Evolutionary conservation across 1,140 invertebrate species (phyloP).

Genomic region (Drosophila subobscura): DNA sequence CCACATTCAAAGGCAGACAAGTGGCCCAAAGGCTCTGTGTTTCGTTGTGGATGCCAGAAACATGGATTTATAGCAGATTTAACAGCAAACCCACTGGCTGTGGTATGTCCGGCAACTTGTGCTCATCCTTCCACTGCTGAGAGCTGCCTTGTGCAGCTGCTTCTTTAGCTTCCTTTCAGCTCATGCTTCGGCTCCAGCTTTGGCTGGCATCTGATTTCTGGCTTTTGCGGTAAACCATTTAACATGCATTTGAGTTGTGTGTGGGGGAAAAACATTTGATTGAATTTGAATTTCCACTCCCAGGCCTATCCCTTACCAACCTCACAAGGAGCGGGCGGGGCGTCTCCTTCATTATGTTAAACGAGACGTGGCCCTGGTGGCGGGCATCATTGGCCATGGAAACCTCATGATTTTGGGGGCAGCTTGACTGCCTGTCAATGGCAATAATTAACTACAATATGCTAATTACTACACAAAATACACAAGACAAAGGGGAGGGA

Average conservation of each 20-base stretch:
- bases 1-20: no score
- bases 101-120: no score
- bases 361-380: conserved; percentile 24
- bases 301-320: background rate
- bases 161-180: background rate
- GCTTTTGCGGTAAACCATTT: conserved; percentile 52
- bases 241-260: conserved; percentile 39
- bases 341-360: conserved; percentile 38
- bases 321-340: no score
- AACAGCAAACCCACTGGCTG: no score
- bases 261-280: conserved; percentile 43
- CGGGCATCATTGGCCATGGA: conserved; percentile 10
- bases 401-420: conserved; percentile 25
- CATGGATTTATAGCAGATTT: no score
- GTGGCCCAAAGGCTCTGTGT: no score
- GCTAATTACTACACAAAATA: conserved; percentile 29
- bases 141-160: no score
- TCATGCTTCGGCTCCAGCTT: conserved; percentile 9
- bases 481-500: conserved; percentile 9
- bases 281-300: conserved; percentile 30
- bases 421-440: conserved; percentile 1
- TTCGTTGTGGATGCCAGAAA: no score
- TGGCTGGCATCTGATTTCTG: conserved; percentile 30
- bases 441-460: conserved; percentile 45
- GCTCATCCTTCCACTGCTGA: no score